Evolutionary conservation across 2,113 vertebrate genomes (phyloP).

Genomic region (Anguilla rostrata): DNA sequence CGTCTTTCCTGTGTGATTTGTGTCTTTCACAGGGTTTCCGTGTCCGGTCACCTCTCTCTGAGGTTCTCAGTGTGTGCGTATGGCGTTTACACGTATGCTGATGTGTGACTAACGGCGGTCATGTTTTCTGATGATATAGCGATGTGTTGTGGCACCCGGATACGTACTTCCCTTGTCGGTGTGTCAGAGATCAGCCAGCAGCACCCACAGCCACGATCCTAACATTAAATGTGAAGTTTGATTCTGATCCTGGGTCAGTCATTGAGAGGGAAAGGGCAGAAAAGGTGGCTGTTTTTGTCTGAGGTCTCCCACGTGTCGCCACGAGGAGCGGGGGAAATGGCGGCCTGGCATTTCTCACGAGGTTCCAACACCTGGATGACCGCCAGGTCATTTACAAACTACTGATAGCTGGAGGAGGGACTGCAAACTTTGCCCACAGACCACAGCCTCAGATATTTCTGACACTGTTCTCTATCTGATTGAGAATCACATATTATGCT

Average conservation of each 20-base stretch:
- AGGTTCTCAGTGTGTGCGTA: constrained; percentile 8
- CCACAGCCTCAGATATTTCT: too few species aligned
- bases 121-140: neutral
- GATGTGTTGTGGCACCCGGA: neutral
- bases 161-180: neutral
- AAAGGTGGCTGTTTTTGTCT: neutral
- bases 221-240: neutral
- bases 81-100: neutral
- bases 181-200: neutral
- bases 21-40: neutral
- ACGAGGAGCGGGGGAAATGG: constrained; percentile 14
- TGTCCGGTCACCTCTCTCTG: constrained; percentile 2
- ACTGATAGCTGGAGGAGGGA: neutral
- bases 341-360: neutral
- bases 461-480: too few species aligned
- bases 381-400: neutral
- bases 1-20: constrained; percentile 31
- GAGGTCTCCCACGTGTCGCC: neutral
- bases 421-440: neutral
- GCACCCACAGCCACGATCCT: neutral
- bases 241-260: neutral
- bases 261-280: neutral
- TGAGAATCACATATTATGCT: too few species aligned
- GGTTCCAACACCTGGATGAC: neutral
- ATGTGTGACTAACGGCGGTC: constrained; percentile 7